phyloP scores from a whole-genome alignment of 2,888 invertebrate genomes.

The Hermaeophaga mercurialis region DNA sequence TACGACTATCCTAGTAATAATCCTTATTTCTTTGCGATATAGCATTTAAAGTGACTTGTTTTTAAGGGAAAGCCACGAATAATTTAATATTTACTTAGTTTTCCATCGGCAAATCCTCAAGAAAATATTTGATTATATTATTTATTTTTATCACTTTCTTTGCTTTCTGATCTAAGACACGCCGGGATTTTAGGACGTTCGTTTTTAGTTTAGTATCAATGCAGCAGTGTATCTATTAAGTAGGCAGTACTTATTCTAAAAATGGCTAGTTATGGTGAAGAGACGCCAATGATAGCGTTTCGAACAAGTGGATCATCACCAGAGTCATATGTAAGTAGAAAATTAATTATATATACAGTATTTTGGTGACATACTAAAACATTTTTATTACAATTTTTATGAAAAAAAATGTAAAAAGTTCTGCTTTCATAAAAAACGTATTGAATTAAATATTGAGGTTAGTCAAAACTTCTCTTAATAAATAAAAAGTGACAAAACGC shows the following conservation, averaged over 20 bases:
- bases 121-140: not conserved
- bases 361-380: too few relatives aligned
- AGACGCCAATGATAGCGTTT: not conserved
- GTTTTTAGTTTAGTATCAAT: not conserved
- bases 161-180: not conserved
- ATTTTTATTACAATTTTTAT: too few relatives aligned
- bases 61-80: not conserved
- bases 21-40: slow-evolving; percentile 14
- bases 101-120: not conserved
- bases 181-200: not conserved
- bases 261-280: not conserved
- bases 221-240: not conserved
- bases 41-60: not conserved
- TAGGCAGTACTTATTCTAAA: not conserved
- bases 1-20: slow-evolving; percentile 21
- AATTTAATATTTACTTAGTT: not conserved
- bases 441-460: too few relatives aligned
- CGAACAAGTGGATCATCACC: not conserved
- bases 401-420: too few relatives aligned
- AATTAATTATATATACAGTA: too few relatives aligned
- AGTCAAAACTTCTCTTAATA: too few relatives aligned
- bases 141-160: not conserved
- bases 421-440: too few relatives aligned
- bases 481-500: too few relatives aligned
- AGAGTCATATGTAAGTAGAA: not conserved